Evolutionary conservation across 2,888 invertebrate genomes (phyloP).

Genomic region (Cosmorhoe ocellata): DNA sequence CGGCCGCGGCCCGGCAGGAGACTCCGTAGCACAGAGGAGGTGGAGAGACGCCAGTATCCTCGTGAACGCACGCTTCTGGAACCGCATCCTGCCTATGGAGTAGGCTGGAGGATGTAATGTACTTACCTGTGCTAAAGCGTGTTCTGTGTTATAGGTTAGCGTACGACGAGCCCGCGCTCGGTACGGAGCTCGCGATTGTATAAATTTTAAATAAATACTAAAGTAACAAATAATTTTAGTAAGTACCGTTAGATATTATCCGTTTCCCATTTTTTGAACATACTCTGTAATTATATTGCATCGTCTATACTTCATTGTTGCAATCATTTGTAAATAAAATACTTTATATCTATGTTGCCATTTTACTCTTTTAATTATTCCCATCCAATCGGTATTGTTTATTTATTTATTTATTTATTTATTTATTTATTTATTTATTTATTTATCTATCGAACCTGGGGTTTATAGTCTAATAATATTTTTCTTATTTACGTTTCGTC

Average conservation of each 20-base stretch:
- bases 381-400: neutral
- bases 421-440: too few species aligned
- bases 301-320: conserved; percentile 83
- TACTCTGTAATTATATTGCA: conserved; percentile 82
- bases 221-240: conserved; percentile 70
- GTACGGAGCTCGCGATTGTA: conserved; percentile 59
- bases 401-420: too few species aligned
- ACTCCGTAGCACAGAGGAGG: too few species aligned
- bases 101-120: conserved; percentile 3
- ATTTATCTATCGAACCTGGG: too few species aligned
- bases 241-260: conserved; percentile 81
- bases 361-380: conserved; percentile 25
- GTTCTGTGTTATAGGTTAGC: conserved; percentile 29
- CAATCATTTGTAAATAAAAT: conserved; percentile 84
- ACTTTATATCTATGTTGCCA: conserved; percentile 69
- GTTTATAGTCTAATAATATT: too few species aligned
- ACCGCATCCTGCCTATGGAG: neutral
- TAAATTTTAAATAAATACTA: conserved; percentile 67
- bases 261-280: conserved; percentile 79
- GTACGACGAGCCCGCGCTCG: conserved; percentile 35
- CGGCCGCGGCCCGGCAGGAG: too few species aligned
- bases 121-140: conserved; percentile 27
- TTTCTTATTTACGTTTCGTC: too few species aligned
- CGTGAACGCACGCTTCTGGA: conserved; percentile 2
- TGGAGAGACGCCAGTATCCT: too few species aligned